phyloP scores from a whole-genome alignment of 2,113 vertebrate species.

The Mobula birostris region DNA sequence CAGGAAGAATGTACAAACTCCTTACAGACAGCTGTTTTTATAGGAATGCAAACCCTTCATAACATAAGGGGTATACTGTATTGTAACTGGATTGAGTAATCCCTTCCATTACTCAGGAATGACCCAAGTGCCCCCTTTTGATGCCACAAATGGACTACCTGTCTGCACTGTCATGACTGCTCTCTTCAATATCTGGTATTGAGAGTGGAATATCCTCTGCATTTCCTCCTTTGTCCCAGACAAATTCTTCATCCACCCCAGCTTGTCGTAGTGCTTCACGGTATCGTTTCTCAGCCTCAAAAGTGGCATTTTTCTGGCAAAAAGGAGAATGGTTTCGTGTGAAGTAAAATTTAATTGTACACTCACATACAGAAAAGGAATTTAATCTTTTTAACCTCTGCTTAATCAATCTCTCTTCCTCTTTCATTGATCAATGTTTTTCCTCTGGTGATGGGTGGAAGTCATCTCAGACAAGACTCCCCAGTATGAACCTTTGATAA shows the following conservation, averaged over 20 bases:
- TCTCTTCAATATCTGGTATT: slow-evolving; percentile 43
- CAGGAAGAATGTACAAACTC: too few relatives aligned
- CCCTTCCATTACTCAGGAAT: slow-evolving; percentile 34
- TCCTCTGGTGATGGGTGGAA: neutral
- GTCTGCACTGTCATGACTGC: slow-evolving; percentile 41
- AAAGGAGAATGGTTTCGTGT: neutral
- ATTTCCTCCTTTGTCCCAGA: slow-evolving; percentile 61
- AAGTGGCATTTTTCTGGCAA: slow-evolving; percentile 64
- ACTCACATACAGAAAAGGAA: neutral
- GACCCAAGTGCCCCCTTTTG: too few relatives aligned
- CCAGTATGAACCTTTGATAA: too few relatives aligned
- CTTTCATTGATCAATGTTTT: neutral
- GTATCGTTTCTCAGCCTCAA: slow-evolving; percentile 67
- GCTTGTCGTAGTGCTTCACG: slow-evolving; percentile 63
- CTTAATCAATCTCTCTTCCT: neutral
- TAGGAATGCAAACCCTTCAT: too few relatives aligned
- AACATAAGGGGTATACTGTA: too few relatives aligned
- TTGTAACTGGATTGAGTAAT: slow-evolving; percentile 46
- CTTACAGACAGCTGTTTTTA: too few relatives aligned
- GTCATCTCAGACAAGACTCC: too few relatives aligned
- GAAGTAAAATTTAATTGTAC: neutral
- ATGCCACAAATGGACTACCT: slow-evolving; percentile 45
- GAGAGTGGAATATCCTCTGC: slow-evolving; percentile 33
- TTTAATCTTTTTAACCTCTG: neutral
- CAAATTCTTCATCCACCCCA: slow-evolving; percentile 75